Percentiles rank a stretch among this genome's conserved stretches.
Evolutionary conservation across 2,113 vertebrate genomes (phyloP).

Genomic region (Thymallus thymallus): DNA sequence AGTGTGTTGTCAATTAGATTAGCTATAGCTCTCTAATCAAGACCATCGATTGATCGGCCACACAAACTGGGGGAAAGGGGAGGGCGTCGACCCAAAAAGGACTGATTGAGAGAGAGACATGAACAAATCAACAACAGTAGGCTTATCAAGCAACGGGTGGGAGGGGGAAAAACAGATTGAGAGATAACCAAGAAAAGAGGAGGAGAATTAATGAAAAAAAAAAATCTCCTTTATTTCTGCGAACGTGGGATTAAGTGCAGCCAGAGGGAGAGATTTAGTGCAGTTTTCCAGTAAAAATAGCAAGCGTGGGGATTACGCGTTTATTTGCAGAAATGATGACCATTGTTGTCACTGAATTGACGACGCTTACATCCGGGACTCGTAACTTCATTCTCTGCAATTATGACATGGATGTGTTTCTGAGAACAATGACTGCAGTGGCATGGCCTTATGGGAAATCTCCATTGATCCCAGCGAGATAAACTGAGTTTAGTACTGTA

Average conservation of each 20-base stretch:
- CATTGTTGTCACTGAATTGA: slow-evolving; percentile 18
- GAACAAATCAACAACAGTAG: too few species aligned
- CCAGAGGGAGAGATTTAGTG: slow-evolving; percentile 43
- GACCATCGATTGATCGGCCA: slow-evolving; percentile 17
- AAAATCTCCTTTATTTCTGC: slow-evolving; percentile 36
- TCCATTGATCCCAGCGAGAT: not conserved
- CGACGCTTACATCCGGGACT: slow-evolving; percentile 38
- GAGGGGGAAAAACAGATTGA: too few species aligned
- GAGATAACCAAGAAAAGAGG: not conserved
- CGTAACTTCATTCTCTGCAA: slow-evolving; percentile 29
- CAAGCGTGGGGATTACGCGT: slow-evolving; percentile 50
- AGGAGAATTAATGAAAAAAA: not conserved
- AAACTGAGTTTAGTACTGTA: not conserved
- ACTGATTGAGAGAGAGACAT: not conserved
- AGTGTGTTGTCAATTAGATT: slow-evolving; percentile 43
- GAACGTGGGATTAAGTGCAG: slow-evolving; percentile 58
- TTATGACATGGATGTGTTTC: slow-evolving; percentile 35
- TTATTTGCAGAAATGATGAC: slow-evolving; percentile 40
- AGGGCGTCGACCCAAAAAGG: not conserved
- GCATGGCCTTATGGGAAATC: not conserved
- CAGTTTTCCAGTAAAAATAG: slow-evolving; percentile 46
- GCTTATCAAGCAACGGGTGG: too few species aligned
- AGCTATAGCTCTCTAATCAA: slow-evolving; percentile 23
- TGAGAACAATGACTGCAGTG: slow-evolving; percentile 25
- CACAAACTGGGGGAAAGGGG: not conserved